These are phyloP conservation scores for crab-eating macaque (Macaca fascicularis) DNA, from an alignment of 2,113 vertebrate genomes.

Conservation along the genomic window T2T-MFA8v1.1 NC_088381.1:13655001-13655500, in stretches of 20 bases:
- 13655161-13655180: slow-evolving; percentile 70
- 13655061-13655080: slow-evolving; percentile 69
- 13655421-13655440: too few species aligned
- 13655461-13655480: slow-evolving; percentile 62
- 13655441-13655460: background rate
- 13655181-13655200: slow-evolving; percentile 59
- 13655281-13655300: slow-evolving; percentile 57
- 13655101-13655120: slow-evolving; percentile 56
- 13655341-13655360: slow-evolving; percentile 64
- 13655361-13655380: slow-evolving; percentile 43
- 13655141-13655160: slow-evolving; percentile 30
- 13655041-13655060: slow-evolving; percentile 79
- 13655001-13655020: slow-evolving; percentile 80
- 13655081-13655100: slow-evolving; percentile 74
- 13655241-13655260: slow-evolving; percentile 55
- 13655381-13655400: slow-evolving; percentile 65
- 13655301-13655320: slow-evolving; percentile 64
- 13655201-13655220: slow-evolving; percentile 54
- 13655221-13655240: slow-evolving; percentile 60
- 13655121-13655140: slow-evolving; percentile 66
- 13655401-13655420: slow-evolving; percentile 14
- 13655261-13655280: slow-evolving; percentile 57
- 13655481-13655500: slow-evolving; percentile 73
- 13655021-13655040: slow-evolving; percentile 78
- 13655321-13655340: slow-evolving; percentile 53